Base-by-base conservation (phyloP, 2,888 invertebrate genomes). In the Torymus texanus region DNA sequence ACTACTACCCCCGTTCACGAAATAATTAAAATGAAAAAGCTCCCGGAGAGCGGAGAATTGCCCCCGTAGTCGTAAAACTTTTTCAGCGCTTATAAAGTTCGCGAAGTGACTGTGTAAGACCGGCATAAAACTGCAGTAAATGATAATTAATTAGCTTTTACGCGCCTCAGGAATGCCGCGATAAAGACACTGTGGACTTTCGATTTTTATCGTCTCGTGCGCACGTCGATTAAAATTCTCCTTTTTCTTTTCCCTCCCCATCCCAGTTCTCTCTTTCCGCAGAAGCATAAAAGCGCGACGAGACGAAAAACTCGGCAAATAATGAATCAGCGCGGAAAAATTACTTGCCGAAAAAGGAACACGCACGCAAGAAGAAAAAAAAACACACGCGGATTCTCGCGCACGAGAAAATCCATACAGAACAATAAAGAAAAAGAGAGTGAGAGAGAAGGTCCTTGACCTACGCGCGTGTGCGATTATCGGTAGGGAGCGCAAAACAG, bases 81-180 rank as follows among this genome's bases (percentile, higher is more conserved):
- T 62, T 73, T 73, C 29, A 41, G 5, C 58, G 14, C 65, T 41
- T n/a, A 18, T 21, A 74, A 41, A 65, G 56, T 59, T 65, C 11
- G 12, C 50, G n/a, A 74, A 58, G 56, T n/a, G 65, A 58, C 65
- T 63, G 16, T 18, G 16, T 55, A 63, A 51, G 18, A 21, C 65
- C 24, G 11, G 12, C 21, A 58, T 74, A 56, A 74, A 74, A 65
- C 56, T 65, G 65, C 51, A 65, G 56, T 65, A 74, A 74, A 74
- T 56, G 74, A 65, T 56, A 74, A 56, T 74, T 74, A 74, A 65
- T 67, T 59, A 59, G 24, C 16, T 5, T 16, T 63, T 41, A 63
- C 21, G 11, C 56, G 29, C 21, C 24, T 14, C 50, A 55, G 41
- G 41, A 41, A 41, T 73, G 63, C 55, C 16, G 51, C 14, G 13